Evolutionary conservation across 2,888 invertebrate genomes (phyloP).

Genomic region (Leptopilina drosophilae): DNA sequence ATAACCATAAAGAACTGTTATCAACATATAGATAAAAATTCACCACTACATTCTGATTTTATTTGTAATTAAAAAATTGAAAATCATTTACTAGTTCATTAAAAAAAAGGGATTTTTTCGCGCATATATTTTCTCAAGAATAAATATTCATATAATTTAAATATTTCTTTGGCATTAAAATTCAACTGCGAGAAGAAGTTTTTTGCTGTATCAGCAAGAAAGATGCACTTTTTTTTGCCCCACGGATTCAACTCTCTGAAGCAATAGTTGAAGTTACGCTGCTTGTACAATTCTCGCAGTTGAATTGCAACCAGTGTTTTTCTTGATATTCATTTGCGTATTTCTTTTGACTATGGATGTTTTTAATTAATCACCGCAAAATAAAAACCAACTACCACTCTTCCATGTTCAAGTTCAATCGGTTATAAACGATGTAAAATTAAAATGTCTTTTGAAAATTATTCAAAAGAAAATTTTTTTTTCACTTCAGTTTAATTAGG

Average conservation of each 20-base stretch:
- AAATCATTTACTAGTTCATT: background rate
- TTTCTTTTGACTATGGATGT: conserved; percentile 7
- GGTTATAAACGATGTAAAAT: too few species aligned
- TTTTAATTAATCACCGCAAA: background rate
- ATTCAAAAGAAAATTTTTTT: too few species aligned
- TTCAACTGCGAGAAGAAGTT: conserved; percentile 2
- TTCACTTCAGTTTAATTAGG: too few species aligned
- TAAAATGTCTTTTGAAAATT: too few species aligned
- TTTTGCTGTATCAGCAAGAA: conserved; percentile 23
- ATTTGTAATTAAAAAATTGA: background rate
- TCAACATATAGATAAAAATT: background rate
- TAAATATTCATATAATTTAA: conserved; percentile 25
- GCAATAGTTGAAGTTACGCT: conserved; percentile 30
- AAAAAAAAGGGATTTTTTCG: background rate
- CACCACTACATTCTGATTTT: background rate
- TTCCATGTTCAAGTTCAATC: background rate
- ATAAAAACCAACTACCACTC: background rate
- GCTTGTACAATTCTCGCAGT: conserved; percentile 13
- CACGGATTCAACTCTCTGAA: conserved; percentile 21
- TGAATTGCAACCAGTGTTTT: conserved; percentile 25
- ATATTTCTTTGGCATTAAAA: conserved; percentile 20
- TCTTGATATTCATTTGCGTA: conserved; percentile 14
- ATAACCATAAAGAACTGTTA: background rate
- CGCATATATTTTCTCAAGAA: background rate
- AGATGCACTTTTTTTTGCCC: conserved; percentile 20